Evolutionary conservation across 30 jellyfish, hydroid and myxozoan species (phyloP).

Genomic region (Cassiopea andromeda): DNA sequence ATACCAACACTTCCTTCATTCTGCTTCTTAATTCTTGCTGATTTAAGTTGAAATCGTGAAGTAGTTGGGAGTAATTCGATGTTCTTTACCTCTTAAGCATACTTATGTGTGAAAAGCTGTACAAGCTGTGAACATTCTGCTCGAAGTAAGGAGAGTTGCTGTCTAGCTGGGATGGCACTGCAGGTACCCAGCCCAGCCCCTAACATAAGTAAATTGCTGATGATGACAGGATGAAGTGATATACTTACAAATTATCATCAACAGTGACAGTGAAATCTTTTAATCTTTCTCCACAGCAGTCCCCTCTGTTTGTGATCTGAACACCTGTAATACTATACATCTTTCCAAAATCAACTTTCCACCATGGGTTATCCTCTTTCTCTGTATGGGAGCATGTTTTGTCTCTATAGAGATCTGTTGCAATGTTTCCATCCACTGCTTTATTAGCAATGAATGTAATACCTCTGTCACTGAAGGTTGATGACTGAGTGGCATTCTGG

Average conservation of each 20-base stretch:
- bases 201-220: no score
- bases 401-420: background rate
- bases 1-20: no score
- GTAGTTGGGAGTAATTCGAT: no score
- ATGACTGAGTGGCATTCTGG: background rate
- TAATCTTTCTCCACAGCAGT: constrained; percentile 50
- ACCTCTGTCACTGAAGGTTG: background rate
- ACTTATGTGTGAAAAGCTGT: no score
- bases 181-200: no score
- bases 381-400: constrained; percentile 10
- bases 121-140: no score
- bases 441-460: background rate
- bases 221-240: no score
- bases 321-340: background rate
- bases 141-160: no score
- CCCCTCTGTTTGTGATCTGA: constrained; percentile 48
- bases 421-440: constrained; percentile 34
- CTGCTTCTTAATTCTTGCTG: no score
- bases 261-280: constrained; percentile 18
- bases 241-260: background rate
- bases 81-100: no score
- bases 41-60: no score
- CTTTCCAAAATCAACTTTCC: constrained; percentile 47
- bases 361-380: constrained; percentile 28
- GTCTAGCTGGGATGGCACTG: no score